Conservation (phyloP, 2,113 vertebrate genomes). For the Thalassoma bifasciatum region DNA sequence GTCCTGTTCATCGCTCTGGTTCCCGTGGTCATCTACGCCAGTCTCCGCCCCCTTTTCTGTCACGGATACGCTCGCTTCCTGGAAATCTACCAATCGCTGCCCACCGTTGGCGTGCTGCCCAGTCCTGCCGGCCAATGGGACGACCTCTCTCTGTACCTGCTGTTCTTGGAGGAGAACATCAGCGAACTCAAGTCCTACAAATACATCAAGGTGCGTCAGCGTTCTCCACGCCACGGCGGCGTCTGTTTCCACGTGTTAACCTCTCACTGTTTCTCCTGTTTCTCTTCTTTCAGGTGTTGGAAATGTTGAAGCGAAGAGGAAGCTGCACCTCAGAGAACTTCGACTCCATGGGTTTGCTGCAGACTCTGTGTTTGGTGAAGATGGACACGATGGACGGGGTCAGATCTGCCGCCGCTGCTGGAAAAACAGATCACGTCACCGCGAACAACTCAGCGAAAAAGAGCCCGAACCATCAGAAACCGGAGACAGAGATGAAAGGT, state of each 20-base stretch:
- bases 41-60: conserved; percentile 84
- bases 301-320: conserved; percentile 82
- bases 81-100: conserved; percentile 89
- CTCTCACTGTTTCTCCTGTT: too few relatives aligned
- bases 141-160: conserved; percentile 91
- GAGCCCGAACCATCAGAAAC: neutral
- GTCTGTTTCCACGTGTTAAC: too few relatives aligned
- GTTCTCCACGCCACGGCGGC: neutral
- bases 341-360: conserved; percentile 87
- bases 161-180: conserved; percentile 95
- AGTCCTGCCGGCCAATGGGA: conserved; percentile 80
- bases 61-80: conserved; percentile 81
- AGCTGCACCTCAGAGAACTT: conserved; percentile 78
- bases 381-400: conserved; percentile 87
- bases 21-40: conserved; percentile 87
- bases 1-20: conserved; percentile 85
- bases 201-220: conserved; percentile 87
- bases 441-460: neutral
- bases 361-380: conserved; percentile 89
- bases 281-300: conserved; percentile 82
- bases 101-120: conserved; percentile 87
- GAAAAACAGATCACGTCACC: neutral
- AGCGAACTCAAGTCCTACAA: conserved; percentile 97
- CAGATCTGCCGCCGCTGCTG: conserved; percentile 14
- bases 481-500: conserved; percentile 74